Conservation (phyloP, 2,797 vertebrate genomes). For the Tapirus indicus region DNA sequence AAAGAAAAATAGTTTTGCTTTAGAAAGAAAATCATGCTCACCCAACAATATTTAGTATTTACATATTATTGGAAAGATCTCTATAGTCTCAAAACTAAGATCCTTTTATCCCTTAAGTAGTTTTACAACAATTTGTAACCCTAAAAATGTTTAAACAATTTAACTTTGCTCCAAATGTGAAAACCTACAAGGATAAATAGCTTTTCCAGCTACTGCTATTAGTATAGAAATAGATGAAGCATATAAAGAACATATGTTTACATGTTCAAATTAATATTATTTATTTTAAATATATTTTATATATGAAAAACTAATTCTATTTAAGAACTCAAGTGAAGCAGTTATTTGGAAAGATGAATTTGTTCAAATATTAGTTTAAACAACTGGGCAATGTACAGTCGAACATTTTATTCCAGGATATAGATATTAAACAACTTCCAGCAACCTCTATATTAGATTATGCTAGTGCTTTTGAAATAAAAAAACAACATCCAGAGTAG, state of each 20-base stretch:
- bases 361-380: slow-evolving; percentile 41
- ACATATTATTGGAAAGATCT: not conserved
- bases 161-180: slow-evolving; percentile 29
- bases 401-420: not conserved
- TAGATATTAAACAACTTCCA: not conserved
- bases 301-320: not conserved
- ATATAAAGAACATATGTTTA: not conserved
- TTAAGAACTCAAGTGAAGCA: not conserved
- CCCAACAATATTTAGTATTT: slow-evolving; percentile 22
- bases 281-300: not conserved
- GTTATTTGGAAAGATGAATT: not conserved
- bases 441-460: not conserved
- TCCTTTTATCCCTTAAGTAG: not conserved
- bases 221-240: not conserved
- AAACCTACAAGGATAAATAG: not conserved
- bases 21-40: not conserved
- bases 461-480: not conserved
- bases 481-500: not conserved
- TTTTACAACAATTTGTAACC: slow-evolving; percentile 8
- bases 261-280: slow-evolving; percentile 4
- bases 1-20: slow-evolving; percentile 39
- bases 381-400: not conserved
- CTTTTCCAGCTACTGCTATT: not conserved
- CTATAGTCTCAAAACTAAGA: not conserved
- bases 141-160: not conserved